Evolutionary conservation across 2,888 invertebrate genomes (phyloP).

Genomic region (Sinotaia quadrata): DNA sequence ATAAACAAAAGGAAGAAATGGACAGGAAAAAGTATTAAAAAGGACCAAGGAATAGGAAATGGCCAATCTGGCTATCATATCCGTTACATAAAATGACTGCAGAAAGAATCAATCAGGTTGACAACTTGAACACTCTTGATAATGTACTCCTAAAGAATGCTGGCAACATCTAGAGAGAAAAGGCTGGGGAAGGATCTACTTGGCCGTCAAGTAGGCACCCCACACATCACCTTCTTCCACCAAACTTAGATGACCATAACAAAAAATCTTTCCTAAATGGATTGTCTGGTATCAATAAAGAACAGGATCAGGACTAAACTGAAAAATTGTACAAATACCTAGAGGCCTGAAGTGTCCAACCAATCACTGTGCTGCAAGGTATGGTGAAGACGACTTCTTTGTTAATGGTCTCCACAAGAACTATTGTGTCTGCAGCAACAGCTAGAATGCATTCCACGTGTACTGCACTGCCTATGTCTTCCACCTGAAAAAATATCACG

Average conservation of each 20-base stretch:
- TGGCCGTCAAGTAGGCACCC: too few relatives aligned
- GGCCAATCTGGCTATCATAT: too few relatives aligned
- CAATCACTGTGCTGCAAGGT: conserved; percentile 86
- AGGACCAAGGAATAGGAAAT: too few relatives aligned
- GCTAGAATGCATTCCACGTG: conserved; percentile 85
- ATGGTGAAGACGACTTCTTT: conserved; percentile 88
- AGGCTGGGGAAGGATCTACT: too few relatives aligned
- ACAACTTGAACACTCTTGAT: too few relatives aligned
- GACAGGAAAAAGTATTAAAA: too few relatives aligned
- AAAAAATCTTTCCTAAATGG: background rate
- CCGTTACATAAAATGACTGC: too few relatives aligned
- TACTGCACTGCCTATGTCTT: conserved; percentile 67
- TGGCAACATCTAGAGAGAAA: too few relatives aligned
- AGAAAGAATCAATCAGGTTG: too few relatives aligned
- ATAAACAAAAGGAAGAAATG: too few relatives aligned
- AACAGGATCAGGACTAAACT: background rate
- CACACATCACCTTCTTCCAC: background rate
- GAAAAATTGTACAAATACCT: conserved; percentile 67
- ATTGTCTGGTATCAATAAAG: too few relatives aligned
- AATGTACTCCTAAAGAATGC: too few relatives aligned
- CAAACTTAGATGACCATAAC: background rate
- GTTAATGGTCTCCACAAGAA: conserved; percentile 87
- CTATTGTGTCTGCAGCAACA: conserved; percentile 88
- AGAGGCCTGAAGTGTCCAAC: conserved; percentile 79
- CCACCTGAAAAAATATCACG: conserved; percentile 52